phyloP scores from a whole-genome alignment of 2,113 vertebrate genomes.

The Nipponia nippon region DNA sequence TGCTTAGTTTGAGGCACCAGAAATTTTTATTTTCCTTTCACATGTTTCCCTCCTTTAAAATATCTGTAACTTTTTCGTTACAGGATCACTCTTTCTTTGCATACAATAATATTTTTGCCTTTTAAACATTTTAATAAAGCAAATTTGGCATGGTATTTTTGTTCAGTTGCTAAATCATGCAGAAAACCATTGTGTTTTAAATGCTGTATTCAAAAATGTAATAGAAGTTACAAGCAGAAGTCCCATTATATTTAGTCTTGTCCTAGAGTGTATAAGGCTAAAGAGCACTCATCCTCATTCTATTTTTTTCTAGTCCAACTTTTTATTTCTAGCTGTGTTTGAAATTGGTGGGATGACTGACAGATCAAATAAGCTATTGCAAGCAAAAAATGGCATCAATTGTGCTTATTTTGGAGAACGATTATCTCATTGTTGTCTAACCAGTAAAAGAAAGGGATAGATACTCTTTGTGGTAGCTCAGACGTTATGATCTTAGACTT shows the following conservation, averaged over 20 bases:
- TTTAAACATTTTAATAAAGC: neutral
- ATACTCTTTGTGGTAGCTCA: neutral
- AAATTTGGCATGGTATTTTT: neutral
- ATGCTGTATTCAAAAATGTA: neutral
- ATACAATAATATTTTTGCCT: neutral
- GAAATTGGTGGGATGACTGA: slow-evolving; percentile 1
- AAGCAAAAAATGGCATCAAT: neutral
- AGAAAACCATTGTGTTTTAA: neutral
- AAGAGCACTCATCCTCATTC: neutral
- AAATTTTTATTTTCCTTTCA: neutral
- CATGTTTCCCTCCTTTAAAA: neutral
- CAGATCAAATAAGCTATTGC: slow-evolving; percentile 29
- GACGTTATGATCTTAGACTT: neutral
- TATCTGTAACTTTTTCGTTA: neutral
- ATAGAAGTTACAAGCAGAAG: neutral
- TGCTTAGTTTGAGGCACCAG: neutral
- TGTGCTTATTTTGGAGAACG: slow-evolving; percentile 17
- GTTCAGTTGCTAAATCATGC: neutral
- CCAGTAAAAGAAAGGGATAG: neutral
- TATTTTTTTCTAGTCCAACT: neutral
- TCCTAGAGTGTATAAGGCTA: neutral
- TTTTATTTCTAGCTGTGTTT: slow-evolving; percentile 7
- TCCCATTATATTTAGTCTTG: neutral
- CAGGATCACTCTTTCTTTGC: neutral
- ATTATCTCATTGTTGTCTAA: slow-evolving; percentile 31